Evolutionary conservation across 2,113 vertebrate genomes (phyloP), one percentile per base, ranked within the genome.

Genomic region (Scophthalmus maximus): DNA sequence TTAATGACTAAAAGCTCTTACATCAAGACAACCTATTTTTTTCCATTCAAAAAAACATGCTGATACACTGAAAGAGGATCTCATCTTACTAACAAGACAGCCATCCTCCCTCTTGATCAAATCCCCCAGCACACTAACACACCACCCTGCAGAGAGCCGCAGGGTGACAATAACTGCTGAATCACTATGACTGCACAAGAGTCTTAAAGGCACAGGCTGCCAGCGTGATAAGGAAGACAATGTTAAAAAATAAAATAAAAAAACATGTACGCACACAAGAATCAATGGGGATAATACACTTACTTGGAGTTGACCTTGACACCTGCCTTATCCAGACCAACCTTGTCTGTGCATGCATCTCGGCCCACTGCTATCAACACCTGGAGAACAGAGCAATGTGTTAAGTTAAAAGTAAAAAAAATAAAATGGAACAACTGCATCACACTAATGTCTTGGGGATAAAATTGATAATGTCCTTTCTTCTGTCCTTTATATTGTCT

Each of bases 331-430:
- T 97, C 95, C 66, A 99, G 92, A 49, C 97, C 97, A 20, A 99
- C 93, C 62, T 95, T 95, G 84, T 90, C 95, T 2, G 97, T 98
- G 89, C 96, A 97, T 0, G 97, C 94, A 10, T 98, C 96, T 69
- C 97, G 94, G 29, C 98, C 98, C 65, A 98, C 78, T 0, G 97
- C 97, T 63, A 99, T 88, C 87, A 99, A 89, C 66, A 99, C 96
- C 98, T 99, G 61, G 27, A 7, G 55, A 18, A 76, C 7, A 78
- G 18, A 57, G 34, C 65, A 29, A 32, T 0, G 17, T 5, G 3
- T 17, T 36, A 20, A 11, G 10, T 38, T 58, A 34, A 2, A 22
- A 68, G 5, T 53, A 40, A 40, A 15, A 4, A 40, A 15, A 17
- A 40, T 15, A 15, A 5, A 1, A 8, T 15, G 14, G 36, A 2